A percentile compares a stretch with the other conserved stretches of the same genome.
Conservation (phyloP, 2,888 invertebrate genomes). For the Liopterus haemorrhoidalis region DNA sequence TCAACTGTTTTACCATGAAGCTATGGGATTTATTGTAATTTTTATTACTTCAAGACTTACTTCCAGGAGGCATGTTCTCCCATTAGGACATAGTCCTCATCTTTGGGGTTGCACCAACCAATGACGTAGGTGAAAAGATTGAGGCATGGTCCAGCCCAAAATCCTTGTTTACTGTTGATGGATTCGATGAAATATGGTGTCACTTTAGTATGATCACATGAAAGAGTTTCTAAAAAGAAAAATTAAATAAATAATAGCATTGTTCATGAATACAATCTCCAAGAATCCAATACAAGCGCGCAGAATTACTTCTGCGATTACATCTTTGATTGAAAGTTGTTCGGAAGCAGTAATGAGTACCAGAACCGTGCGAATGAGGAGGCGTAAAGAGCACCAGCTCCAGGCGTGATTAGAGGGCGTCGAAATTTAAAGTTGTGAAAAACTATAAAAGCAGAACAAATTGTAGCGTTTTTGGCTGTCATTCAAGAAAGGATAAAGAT, state of each 20-base stretch:
- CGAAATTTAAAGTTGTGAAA: too few relatives aligned
- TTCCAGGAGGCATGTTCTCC: conserved; percentile 74
- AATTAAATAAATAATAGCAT: conserved; percentile 7
- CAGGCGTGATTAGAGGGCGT: too few relatives aligned
- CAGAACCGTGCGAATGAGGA: too few relatives aligned
- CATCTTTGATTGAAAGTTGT: too few relatives aligned
- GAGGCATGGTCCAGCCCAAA: conserved; percentile 80
- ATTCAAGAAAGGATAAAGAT: too few relatives aligned
- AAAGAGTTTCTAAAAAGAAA: conserved; percentile 64
- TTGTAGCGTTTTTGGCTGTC: too few relatives aligned
- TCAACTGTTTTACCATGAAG: neutral
- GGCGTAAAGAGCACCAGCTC: too few relatives aligned
- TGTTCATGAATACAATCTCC: neutral
- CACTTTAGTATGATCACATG: conserved; percentile 86
- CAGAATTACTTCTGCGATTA: neutral
- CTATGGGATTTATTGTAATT: neutral
- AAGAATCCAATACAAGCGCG: neutral
- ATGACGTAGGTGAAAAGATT: conserved; percentile 76
- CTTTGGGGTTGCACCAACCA: conserved; percentile 76
- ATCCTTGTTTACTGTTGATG: conserved; percentile 70
- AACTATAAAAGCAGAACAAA: too few relatives aligned
- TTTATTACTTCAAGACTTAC: conserved; percentile 49
- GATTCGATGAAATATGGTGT: conserved; percentile 88
- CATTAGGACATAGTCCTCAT: conserved; percentile 76
- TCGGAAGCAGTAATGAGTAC: too few relatives aligned